Base-by-base conservation (phyloP, 1,140 invertebrate genomes). In the Drosophila willistoni region DNA sequence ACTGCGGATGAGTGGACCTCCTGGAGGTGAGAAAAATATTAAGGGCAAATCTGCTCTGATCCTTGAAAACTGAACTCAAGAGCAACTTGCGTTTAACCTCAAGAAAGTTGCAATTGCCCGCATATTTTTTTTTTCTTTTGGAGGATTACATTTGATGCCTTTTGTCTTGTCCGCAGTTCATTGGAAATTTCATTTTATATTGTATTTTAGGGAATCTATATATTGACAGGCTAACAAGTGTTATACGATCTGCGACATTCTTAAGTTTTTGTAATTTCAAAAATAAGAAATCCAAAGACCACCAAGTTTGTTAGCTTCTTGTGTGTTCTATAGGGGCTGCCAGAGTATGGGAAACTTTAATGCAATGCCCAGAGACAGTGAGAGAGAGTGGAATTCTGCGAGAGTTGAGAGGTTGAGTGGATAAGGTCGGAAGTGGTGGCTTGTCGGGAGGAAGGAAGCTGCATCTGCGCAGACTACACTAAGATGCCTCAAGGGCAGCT, bases 71-170 rank as follows among this genome's bases (percentile, higher is more conserved):
- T 39, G 10, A 39, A 39, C 64, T 86, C 44, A 72, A 86, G 83
- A 75, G 76, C 76, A 89, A 82, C 87, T 90, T 90, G 87, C 87
- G 87, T 90, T 90, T 90, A 90, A 90, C 87, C 87, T 90, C 83
- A 90, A 90, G 81, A 90, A 90, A 85, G 85, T 89, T 85, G 84
- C 83, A 78, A 91, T 90, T 90, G 87, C 87, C 89, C 87, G 87
- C 87, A 90, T 89, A 57, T 64, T 56, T 42, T 42, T 36, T n/a
- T 13, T 89, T 64, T 64, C 47, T 42, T 36, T n/a, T 13, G 39
- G 33, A 19, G 61, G 17, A 73, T 62, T 68, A 34, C 51, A 22
- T 33, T 59, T 39, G 68, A 55, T 59, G 36, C 64, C 68, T 55
- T 77, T 72, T 47, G 44, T 19, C 9, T 73, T 70, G 51, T 29